phyloP scores from a whole-genome alignment of 1,140 invertebrate genomes.

The Dysdera silvatica region DNA sequence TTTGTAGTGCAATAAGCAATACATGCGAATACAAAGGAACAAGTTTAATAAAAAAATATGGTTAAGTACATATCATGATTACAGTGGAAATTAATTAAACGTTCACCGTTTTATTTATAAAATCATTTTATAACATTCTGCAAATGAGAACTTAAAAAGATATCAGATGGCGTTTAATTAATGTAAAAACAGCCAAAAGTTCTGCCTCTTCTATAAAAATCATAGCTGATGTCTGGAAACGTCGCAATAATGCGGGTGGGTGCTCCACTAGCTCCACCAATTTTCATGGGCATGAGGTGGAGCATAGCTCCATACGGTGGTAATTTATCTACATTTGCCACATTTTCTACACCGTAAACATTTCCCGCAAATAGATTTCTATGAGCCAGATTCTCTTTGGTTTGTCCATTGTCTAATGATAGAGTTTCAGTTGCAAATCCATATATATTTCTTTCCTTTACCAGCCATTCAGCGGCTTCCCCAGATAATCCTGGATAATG shows the following conservation, averaged over 20 bases:
- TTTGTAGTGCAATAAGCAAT: no score
- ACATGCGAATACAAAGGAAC: no score
- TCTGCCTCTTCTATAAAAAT: no score
- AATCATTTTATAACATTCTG: no score
- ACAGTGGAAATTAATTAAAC: no score
- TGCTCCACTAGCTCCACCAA: slow-evolving; percentile 32
- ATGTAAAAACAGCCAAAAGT: no score
- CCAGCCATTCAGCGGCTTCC: slow-evolving; percentile 53
- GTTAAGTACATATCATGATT: no score
- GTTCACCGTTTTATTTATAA: no score
- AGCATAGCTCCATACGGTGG: slow-evolving; percentile 29
- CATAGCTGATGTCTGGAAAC: slow-evolving; percentile 1
- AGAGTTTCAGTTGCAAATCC: slow-evolving; percentile 57
- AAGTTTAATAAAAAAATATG: no score
- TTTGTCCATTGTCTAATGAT: slow-evolving; percentile 44
- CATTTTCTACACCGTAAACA: slow-evolving; percentile 33
- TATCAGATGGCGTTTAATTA: no score
- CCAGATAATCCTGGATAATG: slow-evolving; percentile 47
- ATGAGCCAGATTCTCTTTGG: slow-evolving; percentile 1
- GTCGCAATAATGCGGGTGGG: slow-evolving; percentile 31
- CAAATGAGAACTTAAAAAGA: no score
- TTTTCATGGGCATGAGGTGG: slow-evolving; percentile 33
- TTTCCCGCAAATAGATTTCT: slow-evolving; percentile 6
- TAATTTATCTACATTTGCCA: slow-evolving; percentile 31
- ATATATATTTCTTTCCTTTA: slow-evolving; percentile 49